A percentile compares a stretch with the other conserved stretches of the same genome.
Conservation (phyloP, 2,113 vertebrate species). For the Pseudorectes ferrugineus region DNA sequence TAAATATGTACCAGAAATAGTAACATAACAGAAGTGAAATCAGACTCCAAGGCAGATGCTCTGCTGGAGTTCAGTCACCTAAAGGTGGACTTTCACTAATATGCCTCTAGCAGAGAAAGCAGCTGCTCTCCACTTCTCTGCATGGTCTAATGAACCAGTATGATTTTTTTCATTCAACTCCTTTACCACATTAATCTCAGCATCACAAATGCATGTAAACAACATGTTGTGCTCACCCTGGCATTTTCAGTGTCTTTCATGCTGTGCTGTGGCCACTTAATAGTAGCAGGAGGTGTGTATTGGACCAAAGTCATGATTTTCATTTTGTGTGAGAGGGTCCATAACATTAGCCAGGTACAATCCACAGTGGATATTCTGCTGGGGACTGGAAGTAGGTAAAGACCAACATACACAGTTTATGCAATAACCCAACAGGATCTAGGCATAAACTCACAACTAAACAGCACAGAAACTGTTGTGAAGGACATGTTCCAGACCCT, state of each 20-base stretch:
- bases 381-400: background rate
- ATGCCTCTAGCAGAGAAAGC: background rate
- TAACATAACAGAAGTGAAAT: background rate
- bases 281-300: background rate
- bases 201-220: background rate
- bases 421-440: background rate
- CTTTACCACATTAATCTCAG: background rate
- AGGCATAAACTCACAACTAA: background rate
- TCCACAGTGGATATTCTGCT: background rate
- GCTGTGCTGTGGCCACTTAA: background rate
- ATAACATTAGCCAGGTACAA: background rate
- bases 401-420: background rate
- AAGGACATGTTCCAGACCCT: background rate
- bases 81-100: background rate
- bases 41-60: background rate
- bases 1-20: background rate
- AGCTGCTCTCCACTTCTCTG: background rate
- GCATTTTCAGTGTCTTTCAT: background rate
- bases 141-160: background rate
- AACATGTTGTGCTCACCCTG: fast-evolving
- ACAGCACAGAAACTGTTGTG: background rate
- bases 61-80: background rate
- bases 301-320: background rate
- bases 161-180: background rate
- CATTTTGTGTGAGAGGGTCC: background rate